Evolutionary conservation across 2,797 vertebrate genomes (phyloP), one percentile per base, ranked within the genome.

Genomic region (Rhinogobio ventralis): DNA sequence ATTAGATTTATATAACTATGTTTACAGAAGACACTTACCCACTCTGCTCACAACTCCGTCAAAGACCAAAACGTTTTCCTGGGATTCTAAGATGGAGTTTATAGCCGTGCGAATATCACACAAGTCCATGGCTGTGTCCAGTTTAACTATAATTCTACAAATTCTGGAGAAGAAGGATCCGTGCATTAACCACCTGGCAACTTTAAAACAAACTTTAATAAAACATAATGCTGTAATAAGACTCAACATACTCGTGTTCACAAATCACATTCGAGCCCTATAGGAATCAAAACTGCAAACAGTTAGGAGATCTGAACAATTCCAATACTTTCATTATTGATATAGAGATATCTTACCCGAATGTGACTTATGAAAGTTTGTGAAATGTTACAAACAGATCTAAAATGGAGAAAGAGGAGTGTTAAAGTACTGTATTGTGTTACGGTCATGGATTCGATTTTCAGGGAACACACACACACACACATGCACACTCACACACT

Each of bases 101-200:
- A 94, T 0, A 3, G 86, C 90, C 1, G 3, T 5, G 0, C 53
- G 73, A 84, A 95, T 33, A 0, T 2, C 19, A 86, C 93, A 93
- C 25, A 90, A 68, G 0, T 89, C 74, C 79, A 92, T 75, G 3
- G 53, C 23, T 0, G 0, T 2, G 5, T 39, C 17, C 33, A 95
- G 89, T 28, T 19, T 4, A 51, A 94, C 25, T 88, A 94, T 86
- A 77, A 88, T 85, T 1, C 0, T 74, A 89, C 93, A 95, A 14
- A 0, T 87, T 28, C 83, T 82, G 62, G 1, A 69, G 36, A 51
- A 0, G 45, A 81, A 64, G n/a, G 14, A 42, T 45, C 25, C 8
- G 14, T 39, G 74, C 10, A 69, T 46, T 33, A 64, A 23, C 17
- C 25, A 77, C 20, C 25, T 51, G 68, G 7, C 33, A 64, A 62